phyloP scores from a whole-genome alignment of 2,113 vertebrate species.

The Meleagris gallopavo region DNA sequence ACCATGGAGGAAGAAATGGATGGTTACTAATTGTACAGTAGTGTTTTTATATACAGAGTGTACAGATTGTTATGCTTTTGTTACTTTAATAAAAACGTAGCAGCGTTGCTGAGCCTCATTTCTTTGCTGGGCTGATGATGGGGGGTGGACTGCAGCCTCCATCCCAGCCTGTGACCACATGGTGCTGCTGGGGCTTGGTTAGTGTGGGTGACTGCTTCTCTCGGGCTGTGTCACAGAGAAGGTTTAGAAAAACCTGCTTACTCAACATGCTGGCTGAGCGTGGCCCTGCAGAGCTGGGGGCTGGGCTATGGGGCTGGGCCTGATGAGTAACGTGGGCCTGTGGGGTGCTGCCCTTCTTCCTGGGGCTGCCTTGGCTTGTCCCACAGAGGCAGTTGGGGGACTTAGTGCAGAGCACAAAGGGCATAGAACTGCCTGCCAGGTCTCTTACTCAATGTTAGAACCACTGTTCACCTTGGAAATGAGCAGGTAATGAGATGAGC shows the following conservation, averaged over 20 bases:
- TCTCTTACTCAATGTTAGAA: not conserved
- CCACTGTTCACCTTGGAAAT: fast-evolving
- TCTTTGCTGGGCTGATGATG: not conserved
- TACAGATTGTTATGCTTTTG: conserved; percentile 69
- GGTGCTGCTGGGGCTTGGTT: not conserved
- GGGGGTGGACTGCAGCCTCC: not conserved
- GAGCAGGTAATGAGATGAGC: fast-evolving
- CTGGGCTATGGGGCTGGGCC: not conserved
- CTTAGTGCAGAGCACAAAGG: not conserved
- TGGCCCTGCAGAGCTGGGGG: not conserved
- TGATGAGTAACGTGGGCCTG: not conserved
- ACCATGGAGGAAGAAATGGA: conserved; percentile 59
- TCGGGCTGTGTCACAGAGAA: not conserved
- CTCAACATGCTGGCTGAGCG: not conserved
- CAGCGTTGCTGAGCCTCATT: not conserved
- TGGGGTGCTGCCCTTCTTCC: not conserved
- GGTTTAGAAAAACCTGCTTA: not conserved
- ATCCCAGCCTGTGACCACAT: fast-evolving
- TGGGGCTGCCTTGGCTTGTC: no score
- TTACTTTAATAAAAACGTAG: conserved; percentile 85
- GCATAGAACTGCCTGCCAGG: fast-evolving
- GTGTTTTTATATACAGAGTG: conserved; percentile 73
- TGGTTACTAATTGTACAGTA: conserved; percentile 71
- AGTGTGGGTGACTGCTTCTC: not conserved
- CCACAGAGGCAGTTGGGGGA: no score